Evolutionary conservation across 2,888 invertebrate species (phyloP).

Genomic region (Agonopterix alstromeriana): DNA sequence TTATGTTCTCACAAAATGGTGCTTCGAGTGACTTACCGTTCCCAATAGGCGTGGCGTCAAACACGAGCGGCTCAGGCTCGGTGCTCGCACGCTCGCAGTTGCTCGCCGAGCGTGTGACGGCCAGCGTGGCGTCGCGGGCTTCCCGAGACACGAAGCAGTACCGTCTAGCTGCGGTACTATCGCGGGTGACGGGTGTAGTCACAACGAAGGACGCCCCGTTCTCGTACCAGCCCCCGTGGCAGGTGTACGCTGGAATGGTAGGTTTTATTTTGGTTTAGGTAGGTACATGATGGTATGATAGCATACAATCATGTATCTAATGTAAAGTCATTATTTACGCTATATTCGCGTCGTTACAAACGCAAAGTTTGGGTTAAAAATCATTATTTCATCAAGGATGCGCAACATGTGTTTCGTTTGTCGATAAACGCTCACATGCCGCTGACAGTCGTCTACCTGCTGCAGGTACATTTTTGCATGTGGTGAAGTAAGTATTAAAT

Average conservation of each 20-base stretch:
- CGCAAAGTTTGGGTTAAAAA: too few relatives aligned
- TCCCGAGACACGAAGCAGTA: conserved; percentile 88
- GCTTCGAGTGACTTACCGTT: conserved; percentile 3
- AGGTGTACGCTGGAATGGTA: conserved; percentile 84
- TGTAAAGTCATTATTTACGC: too few relatives aligned
- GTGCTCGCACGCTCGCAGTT: conserved; percentile 77
- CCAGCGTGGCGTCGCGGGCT: conserved; percentile 57
- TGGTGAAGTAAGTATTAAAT: too few relatives aligned
- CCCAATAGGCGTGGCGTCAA: conserved; percentile 84
- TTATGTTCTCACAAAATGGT: too few relatives aligned
- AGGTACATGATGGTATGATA: too few relatives aligned
- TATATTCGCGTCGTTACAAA: too few relatives aligned
- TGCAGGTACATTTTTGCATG: too few relatives aligned
- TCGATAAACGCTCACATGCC: too few relatives aligned
- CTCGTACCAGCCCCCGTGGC: conserved; percentile 93
- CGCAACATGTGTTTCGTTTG: too few relatives aligned
- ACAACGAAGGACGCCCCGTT: conserved; percentile 91
- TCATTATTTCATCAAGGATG: too few relatives aligned
- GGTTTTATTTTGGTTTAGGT: background rate
- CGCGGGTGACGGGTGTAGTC: conserved; percentile 83
- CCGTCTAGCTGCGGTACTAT: conserved; percentile 81
- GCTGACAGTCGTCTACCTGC: too few relatives aligned
- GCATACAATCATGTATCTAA: too few relatives aligned
- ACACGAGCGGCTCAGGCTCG: conserved; percentile 75
- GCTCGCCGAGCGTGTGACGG: conserved; percentile 78